A percentile compares a stretch with the other conserved stretches of the same genome.
Evolutionary conservation across 92 coral and sea anemone genomes (phyloP).

Genomic region (Bergia puertoricense): DNA sequence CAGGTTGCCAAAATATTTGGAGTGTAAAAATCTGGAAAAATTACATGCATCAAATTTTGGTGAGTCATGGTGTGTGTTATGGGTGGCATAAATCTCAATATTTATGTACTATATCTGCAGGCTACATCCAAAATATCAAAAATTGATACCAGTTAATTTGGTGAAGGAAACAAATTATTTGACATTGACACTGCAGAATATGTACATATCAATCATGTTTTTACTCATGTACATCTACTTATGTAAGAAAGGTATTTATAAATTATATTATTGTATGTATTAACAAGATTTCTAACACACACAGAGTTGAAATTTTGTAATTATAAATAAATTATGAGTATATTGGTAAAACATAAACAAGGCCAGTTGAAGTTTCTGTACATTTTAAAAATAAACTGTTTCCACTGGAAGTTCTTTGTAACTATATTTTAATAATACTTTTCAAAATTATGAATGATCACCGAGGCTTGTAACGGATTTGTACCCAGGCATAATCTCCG

Average conservation of each 20-base stretch:
- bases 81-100: neutral
- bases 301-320: too few species aligned
- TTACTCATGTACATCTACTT: neutral
- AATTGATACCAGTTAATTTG: neutral
- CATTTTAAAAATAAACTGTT: too few species aligned
- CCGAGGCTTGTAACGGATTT: too few species aligned
- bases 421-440: too few species aligned
- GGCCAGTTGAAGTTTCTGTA: too few species aligned
- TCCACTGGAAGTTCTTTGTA: too few species aligned
- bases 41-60: slow-evolving; percentile 1
- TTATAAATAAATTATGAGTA: too few species aligned
- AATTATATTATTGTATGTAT: neutral
- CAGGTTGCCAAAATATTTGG: too few species aligned
- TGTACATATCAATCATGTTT: neutral
- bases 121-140: slow-evolving; percentile 2
- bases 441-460: too few species aligned
- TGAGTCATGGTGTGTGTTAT: slow-evolving; percentile 5
- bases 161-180: slow-evolving; percentile 9
- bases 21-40: too few species aligned
- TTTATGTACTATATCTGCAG: neutral
- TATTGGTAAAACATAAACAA: too few species aligned
- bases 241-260: neutral
- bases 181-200: neutral
- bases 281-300: neutral
- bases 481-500: too few species aligned